phyloP scores from a whole-genome alignment of 2,797 vertebrate species.

The Momotus momota region DNA sequence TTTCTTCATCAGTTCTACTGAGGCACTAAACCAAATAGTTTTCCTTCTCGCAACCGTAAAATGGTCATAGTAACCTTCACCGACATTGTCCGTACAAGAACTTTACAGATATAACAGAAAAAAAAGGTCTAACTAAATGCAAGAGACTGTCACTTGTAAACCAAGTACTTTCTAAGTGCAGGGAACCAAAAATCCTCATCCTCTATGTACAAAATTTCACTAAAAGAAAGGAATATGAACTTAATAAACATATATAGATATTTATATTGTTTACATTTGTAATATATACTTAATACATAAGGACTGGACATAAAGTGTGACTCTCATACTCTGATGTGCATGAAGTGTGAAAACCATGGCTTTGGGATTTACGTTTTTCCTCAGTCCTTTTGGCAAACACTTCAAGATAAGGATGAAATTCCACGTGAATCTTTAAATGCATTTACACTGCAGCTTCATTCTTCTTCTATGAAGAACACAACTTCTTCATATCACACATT shows the following conservation, averaged over 20 bases:
- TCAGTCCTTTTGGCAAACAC: background rate
- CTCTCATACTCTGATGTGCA: background rate
- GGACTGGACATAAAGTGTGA: background rate
- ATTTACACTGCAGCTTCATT: background rate
- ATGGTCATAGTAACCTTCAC: background rate
- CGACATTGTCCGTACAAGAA: background rate
- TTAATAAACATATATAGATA: background rate
- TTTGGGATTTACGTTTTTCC: background rate
- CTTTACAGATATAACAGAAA: background rate
- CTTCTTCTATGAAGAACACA: background rate
- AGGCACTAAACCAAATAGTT: background rate
- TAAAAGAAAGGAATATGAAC: background rate
- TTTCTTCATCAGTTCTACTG: background rate
- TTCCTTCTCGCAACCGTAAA: background rate
- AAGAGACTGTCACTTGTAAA: background rate
- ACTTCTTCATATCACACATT: background rate
- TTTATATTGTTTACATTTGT: background rate
- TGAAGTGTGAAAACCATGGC: background rate
- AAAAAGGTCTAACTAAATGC: background rate
- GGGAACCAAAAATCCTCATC: background rate
- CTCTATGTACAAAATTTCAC: background rate
- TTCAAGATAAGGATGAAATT: background rate
- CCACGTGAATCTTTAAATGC: background rate
- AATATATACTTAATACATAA: background rate
- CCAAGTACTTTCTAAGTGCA: background rate